Evolutionary conservation across 2,888 invertebrate species (phyloP).

Genomic region (Drosophila peninsularis): DNA sequence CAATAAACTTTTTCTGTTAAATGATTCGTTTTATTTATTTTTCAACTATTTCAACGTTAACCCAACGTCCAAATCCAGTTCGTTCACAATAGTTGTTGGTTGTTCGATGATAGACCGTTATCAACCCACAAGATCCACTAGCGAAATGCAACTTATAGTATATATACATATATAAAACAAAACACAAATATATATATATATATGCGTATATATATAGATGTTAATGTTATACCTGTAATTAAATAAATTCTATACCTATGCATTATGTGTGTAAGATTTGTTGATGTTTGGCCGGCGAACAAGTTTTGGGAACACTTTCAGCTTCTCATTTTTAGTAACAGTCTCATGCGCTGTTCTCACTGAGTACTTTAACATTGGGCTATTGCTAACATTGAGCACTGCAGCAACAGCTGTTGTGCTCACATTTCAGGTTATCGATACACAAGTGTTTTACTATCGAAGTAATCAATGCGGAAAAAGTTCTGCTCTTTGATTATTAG

Average conservation of each 20-base stretch:
- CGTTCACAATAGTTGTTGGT: slow-evolving; percentile 52
- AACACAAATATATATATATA: slow-evolving; percentile 35
- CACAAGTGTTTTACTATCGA: slow-evolving; percentile 15
- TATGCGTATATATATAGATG: slow-evolving; percentile 71
- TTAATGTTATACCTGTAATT: slow-evolving; percentile 76
- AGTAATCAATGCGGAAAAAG: neutral
- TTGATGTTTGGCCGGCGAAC: slow-evolving; percentile 21
- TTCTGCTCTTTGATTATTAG: slow-evolving; percentile 7
- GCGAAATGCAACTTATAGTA: slow-evolving; percentile 69
- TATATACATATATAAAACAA: slow-evolving; percentile 29
- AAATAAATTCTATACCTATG: slow-evolving; percentile 78
- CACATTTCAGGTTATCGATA: slow-evolving; percentile 23
- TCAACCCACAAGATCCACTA: slow-evolving; percentile 57
- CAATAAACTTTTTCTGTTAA: slow-evolving; percentile 68
- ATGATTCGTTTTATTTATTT: slow-evolving; percentile 43
- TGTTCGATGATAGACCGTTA: slow-evolving; percentile 47
- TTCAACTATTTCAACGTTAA: slow-evolving; percentile 16
- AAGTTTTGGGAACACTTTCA: neutral
- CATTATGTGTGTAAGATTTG: slow-evolving; percentile 44
- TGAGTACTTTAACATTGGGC: neutral
- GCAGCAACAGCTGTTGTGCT: slow-evolving; percentile 12
- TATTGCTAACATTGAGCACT: neutral
- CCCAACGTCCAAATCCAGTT: slow-evolving; percentile 16
- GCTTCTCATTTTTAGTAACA: neutral
- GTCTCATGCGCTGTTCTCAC: neutral